Conservation (phyloP, 2,113 vertebrate species). For the Engraulis encrasicolus region DNA sequence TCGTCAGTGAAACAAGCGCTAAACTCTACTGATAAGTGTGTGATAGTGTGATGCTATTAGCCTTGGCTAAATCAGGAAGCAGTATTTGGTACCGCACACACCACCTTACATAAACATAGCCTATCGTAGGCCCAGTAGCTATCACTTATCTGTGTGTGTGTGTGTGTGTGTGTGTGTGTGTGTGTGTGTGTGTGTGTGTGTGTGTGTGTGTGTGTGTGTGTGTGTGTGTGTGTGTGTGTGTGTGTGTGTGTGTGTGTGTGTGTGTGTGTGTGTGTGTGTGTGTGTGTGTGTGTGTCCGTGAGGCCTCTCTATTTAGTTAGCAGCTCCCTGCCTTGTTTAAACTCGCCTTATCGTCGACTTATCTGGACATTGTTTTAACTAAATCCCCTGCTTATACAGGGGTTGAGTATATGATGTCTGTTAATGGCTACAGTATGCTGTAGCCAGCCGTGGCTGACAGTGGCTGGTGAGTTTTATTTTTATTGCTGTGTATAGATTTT, state of each 20-base stretch:
- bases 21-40: not conserved
- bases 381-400: not conserved
- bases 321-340: conserved; percentile 19
- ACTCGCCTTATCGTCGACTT: conserved; percentile 25
- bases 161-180: not conserved
- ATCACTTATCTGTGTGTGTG: not conserved
- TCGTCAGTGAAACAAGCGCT: not conserved
- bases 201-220: not conserved
- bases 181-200: not conserved
- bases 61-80: not conserved
- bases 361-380: conserved; percentile 33
- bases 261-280: no score
- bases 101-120: not conserved
- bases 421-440: conserved; percentile 11
- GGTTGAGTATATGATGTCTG: not conserved
- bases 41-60: not conserved
- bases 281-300: not conserved
- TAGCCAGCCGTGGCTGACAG: not conserved
- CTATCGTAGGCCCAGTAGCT: not conserved
- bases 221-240: not conserved
- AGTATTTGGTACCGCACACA: not conserved
- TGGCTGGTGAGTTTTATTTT: no score
- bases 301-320: not conserved
- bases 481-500: conserved; percentile 3
- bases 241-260: not conserved